Evolutionary conservation across 2,888 invertebrate genomes (phyloP).

Genomic region (Myathropa florea): DNA sequence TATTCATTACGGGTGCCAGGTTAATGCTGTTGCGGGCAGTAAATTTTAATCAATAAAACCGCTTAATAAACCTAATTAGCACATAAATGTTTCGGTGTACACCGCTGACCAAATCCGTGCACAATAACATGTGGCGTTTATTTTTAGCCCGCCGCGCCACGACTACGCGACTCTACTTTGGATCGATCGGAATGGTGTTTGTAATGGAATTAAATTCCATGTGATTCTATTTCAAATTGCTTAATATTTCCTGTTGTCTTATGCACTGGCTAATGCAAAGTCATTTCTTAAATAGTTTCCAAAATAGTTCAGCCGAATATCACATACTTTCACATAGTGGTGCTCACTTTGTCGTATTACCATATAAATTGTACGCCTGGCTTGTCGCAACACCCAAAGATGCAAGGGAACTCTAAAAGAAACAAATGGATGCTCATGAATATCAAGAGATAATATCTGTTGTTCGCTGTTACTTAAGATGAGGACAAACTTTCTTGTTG

Average conservation of each 20-base stretch:
- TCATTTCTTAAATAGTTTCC: neutral
- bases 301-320: neutral
- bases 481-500: neutral
- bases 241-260: neutral
- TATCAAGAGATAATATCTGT: neutral
- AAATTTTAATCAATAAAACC: neutral
- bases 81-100: neutral
- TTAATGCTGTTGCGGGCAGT: neutral
- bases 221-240: neutral
- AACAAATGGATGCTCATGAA: neutral
- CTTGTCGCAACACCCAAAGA: neutral
- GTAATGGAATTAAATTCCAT: neutral
- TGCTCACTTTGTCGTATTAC: neutral
- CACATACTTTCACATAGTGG: neutral
- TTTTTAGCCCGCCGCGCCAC: neutral
- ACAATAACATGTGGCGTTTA: neutral
- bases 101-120: neutral
- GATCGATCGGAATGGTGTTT: neutral
- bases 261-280: neutral
- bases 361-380: neutral
- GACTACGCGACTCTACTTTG: too few relatives aligned
- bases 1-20: neutral
- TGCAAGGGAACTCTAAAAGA: neutral
- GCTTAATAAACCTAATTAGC: neutral
- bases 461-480: neutral